Evolutionary conservation across 2,113 vertebrate genomes (phyloP).

Genomic region (Galbula dea): DNA sequence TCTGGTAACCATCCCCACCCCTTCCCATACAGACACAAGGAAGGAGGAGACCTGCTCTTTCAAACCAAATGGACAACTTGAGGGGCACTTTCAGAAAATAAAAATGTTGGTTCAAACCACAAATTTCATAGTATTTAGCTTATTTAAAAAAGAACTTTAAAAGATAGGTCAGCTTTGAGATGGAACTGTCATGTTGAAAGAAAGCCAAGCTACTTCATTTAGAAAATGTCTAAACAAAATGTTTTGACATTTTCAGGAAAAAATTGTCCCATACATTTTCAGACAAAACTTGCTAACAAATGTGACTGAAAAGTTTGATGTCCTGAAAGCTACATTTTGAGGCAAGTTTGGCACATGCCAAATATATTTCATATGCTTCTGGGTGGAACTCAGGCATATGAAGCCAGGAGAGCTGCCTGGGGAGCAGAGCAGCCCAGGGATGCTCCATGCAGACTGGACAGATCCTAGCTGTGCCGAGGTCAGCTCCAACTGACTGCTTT

Average conservation of each 20-base stretch:
- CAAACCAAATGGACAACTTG: not conserved
- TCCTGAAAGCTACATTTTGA: not conserved
- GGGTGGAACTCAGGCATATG: not conserved
- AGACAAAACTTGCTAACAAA: not conserved
- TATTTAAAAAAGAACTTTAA: not conserved
- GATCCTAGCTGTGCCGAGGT: no score
- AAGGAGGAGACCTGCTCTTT: not conserved
- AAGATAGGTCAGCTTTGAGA: not conserved
- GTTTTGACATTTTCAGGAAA: constrained; percentile 36
- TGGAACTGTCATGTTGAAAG: constrained; percentile 15
- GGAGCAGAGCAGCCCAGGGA: not conserved
- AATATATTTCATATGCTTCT: not conserved
- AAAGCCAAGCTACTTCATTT: constrained; percentile 12
- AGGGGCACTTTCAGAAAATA: not conserved
- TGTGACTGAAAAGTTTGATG: not conserved
- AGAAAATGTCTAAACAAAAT: constrained; percentile 49
- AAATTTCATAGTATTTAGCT: not conserved
- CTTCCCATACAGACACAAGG: not conserved
- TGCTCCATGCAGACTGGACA: rapidly evolving
- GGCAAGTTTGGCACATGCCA: not conserved
- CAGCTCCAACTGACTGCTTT: not conserved
- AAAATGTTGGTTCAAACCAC: not conserved
- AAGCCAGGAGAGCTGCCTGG: rapidly evolving
- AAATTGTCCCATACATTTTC: constrained; percentile 12
- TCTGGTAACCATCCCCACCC: not conserved